Evolutionary conservation across 2,888 invertebrate genomes (phyloP), one percentile per base, ranked within the genome.

Genomic region (Mycalesis mineus): DNA sequence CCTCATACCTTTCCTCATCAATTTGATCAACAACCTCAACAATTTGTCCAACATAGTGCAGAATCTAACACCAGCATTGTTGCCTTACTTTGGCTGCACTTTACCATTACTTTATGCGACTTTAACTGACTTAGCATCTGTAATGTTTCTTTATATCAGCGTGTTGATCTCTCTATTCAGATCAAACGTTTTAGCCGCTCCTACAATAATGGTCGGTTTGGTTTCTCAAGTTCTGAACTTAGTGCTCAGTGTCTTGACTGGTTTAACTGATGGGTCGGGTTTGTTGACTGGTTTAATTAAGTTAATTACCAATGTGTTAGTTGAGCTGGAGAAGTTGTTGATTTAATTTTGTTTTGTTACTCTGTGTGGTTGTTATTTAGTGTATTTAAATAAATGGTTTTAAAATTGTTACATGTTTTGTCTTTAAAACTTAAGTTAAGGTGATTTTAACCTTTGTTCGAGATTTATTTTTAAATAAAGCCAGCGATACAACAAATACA

Each of bases 41-140:
- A 88, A 88, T 48, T 45, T 89, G 0, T 88, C 88, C 0, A 89
- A 89, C 42, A 88, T 89, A 0, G 84, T 89, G 0, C 88, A 88
- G 49, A 89, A 89, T 50, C 55, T 89, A 1, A 89, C 88, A 0
- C 88, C 88, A 14, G 88, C 89, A 0, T 57, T 88, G 0, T 41
- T 89, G 0, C 89, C 88, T 0, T 88, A 88, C 56, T 89, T 89
- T 13, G 89, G 88, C 0, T 88, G 89, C 29, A 89, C 89, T 0
- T 48, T 89, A 1, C 88, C 88, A 0, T 67, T 89, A 0, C 36
- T 89, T 0, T 88, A 89, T 14, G 88, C 88, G 0, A 88, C 88
- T 0, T 64, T 89, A 48, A 88, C 88, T 0, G 88, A 89, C 60
- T 48, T 89, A 0, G 88, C 89, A 0, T 88, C 88, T 0, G 88